These are phyloP conservation scores for Coenobita brevimanus DNA, from an alignment of 1,140 invertebrate genomes.

Conservation along the genomic window DNA sequence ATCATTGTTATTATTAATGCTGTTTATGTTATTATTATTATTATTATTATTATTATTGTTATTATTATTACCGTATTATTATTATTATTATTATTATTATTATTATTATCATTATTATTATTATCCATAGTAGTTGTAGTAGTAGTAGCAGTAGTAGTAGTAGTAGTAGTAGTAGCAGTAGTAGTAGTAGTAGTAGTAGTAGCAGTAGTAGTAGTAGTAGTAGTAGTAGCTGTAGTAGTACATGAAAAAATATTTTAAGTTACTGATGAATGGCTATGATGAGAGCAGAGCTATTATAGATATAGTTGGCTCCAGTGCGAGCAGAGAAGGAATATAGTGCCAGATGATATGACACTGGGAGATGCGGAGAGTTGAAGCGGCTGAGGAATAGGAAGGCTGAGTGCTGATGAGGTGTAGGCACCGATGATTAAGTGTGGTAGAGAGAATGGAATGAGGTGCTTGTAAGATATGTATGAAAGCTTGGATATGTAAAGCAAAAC, in stretches of 20 bases:
- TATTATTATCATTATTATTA: neutral
- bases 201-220: neutral
- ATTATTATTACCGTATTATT: neutral
- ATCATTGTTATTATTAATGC: conserved; percentile 20
- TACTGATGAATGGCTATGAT: neutral
- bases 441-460: too few relatives aligned
- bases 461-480: too few relatives aligned
- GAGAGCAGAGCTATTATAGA: neutral
- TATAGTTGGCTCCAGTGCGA: too few relatives aligned
- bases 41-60: conserved; percentile 19
- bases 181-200: neutral
- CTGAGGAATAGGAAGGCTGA: too few relatives aligned
- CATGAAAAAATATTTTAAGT: neutral
- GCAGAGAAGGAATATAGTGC: too few relatives aligned
- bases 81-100: neutral
- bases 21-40: conserved; percentile 19
- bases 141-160: conserved; percentile 3
- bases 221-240: neutral
- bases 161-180: neutral
- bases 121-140: neutral
- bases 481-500: too few relatives aligned
- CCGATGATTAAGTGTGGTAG: too few relatives aligned
- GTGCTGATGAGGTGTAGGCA: too few relatives aligned
- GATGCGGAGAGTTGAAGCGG: too few relatives aligned
- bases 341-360: too few relatives aligned